A percentile compares a stretch with the other conserved stretches of the same genome.
These are phyloP conservation scores for Lochmaea capreae DNA, from an alignment of 2,888 invertebrate species.

Conservation along the genomic window DNA sequence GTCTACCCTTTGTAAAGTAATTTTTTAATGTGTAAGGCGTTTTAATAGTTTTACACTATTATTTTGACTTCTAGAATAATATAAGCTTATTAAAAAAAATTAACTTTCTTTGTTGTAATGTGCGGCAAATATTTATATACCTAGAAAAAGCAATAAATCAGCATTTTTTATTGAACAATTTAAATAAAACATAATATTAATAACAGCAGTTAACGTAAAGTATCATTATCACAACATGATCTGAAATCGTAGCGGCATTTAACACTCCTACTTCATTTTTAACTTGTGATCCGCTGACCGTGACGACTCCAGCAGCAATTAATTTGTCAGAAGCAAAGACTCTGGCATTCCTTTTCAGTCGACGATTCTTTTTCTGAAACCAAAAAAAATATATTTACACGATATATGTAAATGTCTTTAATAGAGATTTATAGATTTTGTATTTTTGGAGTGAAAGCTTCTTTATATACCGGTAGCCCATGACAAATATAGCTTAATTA, in stretches of 20 bases:
- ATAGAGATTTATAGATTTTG: too few species aligned
- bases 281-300: conserved; percentile 13
- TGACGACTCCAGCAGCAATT: conserved; percentile 29
- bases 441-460: too few species aligned
- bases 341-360: conserved; percentile 28
- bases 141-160: conserved; percentile 10
- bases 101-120: too few species aligned
- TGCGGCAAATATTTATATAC: background rate
- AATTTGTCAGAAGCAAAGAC: conserved; percentile 34
- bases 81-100: too few species aligned
- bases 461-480: too few species aligned
- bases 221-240: conserved; percentile 29
- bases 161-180: background rate
- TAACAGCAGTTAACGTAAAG: conserved; percentile 21
- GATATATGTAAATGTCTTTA: background rate
- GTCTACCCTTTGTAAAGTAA: too few species aligned
- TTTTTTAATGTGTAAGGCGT: too few species aligned
- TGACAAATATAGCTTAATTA: too few species aligned
- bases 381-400: background rate
- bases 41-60: too few species aligned
- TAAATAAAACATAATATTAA: conserved; percentile 26
- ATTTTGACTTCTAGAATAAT: too few species aligned
- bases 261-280: conserved; percentile 34
- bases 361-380: background rate
- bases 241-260: conserved; percentile 29